These are phyloP conservation scores for Pristionchus arcanus DNA, from an alignment of 2,888 invertebrate genomes.

Conservation along the genomic window DNA sequence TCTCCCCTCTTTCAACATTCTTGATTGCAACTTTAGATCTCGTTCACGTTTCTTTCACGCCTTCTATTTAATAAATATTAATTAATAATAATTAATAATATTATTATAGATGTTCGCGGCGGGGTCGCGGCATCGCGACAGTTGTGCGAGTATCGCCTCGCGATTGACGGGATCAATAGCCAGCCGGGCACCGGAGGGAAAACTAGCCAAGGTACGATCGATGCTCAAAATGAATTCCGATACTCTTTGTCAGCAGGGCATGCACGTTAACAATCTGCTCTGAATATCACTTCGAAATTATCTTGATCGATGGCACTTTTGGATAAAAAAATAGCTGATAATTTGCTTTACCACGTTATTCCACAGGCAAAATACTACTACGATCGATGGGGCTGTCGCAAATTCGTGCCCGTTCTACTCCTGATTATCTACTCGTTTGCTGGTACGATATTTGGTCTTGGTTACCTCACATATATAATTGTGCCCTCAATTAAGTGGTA, in stretches of 20 bases:
- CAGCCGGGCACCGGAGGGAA: not conserved
- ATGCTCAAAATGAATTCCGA: not conserved
- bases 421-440: slow-evolving; percentile 75
- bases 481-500: no score
- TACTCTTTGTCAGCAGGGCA: not conserved
- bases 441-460: not conserved
- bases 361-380: slow-evolving; percentile 73
- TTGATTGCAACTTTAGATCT: no score
- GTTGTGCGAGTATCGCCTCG: not conserved
- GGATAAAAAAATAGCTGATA: no score
- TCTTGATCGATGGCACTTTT: no score
- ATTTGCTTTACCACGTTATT: no score
- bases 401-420: slow-evolving; percentile 74
- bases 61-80: no score
- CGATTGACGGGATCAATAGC: not conserved
- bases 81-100: no score
- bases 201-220: slow-evolving; percentile 3
- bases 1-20: no score
- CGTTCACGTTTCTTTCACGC: no score
- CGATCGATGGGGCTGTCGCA: slow-evolving; percentile 70
- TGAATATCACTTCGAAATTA: no score
- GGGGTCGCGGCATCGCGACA: slow-evolving; percentile 34
- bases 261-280: no score
- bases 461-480: no score
- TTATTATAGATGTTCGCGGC: slow-evolving; percentile 35